Evolutionary conservation across 2,113 vertebrate species (phyloP).

Genomic region (Otis tarda): DNA sequence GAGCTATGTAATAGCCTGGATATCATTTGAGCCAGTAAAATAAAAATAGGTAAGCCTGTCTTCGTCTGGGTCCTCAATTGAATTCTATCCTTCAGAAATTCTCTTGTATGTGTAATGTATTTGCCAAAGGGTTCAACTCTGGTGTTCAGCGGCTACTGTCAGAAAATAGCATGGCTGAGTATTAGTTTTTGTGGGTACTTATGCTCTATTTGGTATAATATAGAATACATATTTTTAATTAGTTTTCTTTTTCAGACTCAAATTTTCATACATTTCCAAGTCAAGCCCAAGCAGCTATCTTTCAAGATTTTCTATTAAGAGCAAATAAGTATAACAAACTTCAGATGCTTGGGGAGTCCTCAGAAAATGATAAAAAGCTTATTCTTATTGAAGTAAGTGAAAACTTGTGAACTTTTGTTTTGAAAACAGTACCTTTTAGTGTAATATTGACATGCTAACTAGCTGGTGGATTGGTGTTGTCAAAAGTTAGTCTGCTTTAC

Average conservation of each 20-base stretch:
- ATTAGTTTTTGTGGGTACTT: background rate
- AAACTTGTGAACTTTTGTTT: background rate
- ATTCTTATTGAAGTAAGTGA: constrained; percentile 90
- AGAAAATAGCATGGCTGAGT: background rate
- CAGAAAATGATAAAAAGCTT: constrained; percentile 79
- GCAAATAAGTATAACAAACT: constrained; percentile 93
- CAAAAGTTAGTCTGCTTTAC: background rate
- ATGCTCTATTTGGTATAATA: background rate
- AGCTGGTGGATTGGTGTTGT: background rate
- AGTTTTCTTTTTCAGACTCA: constrained; percentile 77
- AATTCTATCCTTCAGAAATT: background rate
- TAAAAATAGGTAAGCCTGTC: background rate
- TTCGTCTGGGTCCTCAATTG: background rate
- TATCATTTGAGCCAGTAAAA: background rate
- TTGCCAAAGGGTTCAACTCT: background rate
- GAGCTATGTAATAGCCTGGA: background rate
- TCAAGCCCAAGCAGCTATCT: constrained; percentile 83
- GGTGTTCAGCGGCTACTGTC: background rate
- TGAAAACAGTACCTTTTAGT: background rate
- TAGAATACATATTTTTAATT: background rate
- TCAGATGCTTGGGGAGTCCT: constrained; percentile 85
- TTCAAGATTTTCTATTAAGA: constrained; percentile 92
- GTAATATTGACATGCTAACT: background rate
- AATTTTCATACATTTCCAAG: constrained; percentile 70
- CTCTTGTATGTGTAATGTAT: background rate